Evolutionary conservation across 2,113 vertebrate genomes (phyloP), one percentile per base, ranked within the genome.

Genomic region (Chauna torquata): DNA sequence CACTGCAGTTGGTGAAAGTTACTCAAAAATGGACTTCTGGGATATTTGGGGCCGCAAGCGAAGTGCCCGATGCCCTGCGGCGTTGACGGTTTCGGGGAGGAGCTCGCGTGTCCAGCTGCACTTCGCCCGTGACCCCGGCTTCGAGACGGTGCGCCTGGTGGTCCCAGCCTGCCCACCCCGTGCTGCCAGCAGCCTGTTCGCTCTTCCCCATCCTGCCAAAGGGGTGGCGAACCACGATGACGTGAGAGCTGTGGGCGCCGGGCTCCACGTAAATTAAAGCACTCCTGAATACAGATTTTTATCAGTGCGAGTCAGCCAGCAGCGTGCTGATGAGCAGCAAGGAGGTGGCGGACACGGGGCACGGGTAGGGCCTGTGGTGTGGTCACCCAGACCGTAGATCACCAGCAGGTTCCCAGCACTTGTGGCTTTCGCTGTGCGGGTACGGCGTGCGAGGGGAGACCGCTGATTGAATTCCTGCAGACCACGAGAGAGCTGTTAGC

Each of bases 401-500:
- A 58, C 38, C 76, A 78, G 8, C 69, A 16, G 70, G 69, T 65
- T 91, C 64, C 80, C 91, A 76, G 82, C 30, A 57, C 69, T 12
- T 75, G 90, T 86, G 95, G 92, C 62, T 93, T 93, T 94, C 76
- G 28, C 78, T 38, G 68, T 2, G 0, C 38, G 30, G 91, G 64
- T 85, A 20, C 0, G 0, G 69, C 65, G 1, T 14, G 15, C 0
- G 15, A 70, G 72, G 77, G 61, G 78, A 89, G 92, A 57, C 88
- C 81, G 8, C 70, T 65, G 94, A 92, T 71, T 76, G 74, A 89
- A 91, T 94, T 95, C 86, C 88, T 76, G 50, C 38, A 69, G 88
- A 61, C 81, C 95, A 24, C 83, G 25, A 23, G 88, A 92, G 95
- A 96, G 94, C 92, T 72, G 74, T 95, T 95, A 91, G 57, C 79